Base-by-base conservation (phyloP, 2,888 invertebrate genomes). In the Ormyrus nitidulus region DNA sequence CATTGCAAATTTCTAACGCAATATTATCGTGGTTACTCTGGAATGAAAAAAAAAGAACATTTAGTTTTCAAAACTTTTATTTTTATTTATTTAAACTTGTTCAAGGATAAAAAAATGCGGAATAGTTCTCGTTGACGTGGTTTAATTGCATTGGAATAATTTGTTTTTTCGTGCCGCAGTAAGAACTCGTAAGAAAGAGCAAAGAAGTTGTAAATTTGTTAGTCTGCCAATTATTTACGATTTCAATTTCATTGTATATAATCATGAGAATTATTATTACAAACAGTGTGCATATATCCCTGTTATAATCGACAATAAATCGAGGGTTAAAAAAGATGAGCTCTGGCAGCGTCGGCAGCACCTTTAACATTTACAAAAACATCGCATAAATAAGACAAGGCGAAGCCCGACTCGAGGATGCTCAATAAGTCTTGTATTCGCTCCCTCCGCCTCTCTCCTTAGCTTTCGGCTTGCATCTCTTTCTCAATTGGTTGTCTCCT, bases 341-440 rank as follows among this genome's bases (percentile, higher is more conserved):
- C n/a, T 3, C 10, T 10, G 44, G 44, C 62, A 72, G 44, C 49
- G 53, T 46, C 44, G 48, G 62, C 51, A 62, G 54, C 46, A 11
- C 54, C 51, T 72, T 62, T 54, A 72, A 54, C 46, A 62, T 62
- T 72, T 65, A 48, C 59, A 59, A 75, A 66, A 75, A 51, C 51
- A 59, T 68, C 53, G 66, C 51, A 53, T 59, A 75, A 75, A 68
- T 59, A 75, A 75, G 44, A 46, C 11, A 51, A 48, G 66, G 49
- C 54, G 53, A 44, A 59, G 34, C 71, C 34, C 19, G 13, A 56
- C 71, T 48, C 19, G 13, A 56, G 62, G 65, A 65, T 61, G 9
- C 51, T 70, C 64, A 49, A 70, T 59, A 19, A 51, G 49, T 34
- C 44, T 53, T 53, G 53, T 11, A 61, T 34, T 46, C 13, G 34